phyloP scores from a whole-genome alignment of 2,113 vertebrate species.

The Lichenostomus cassidix region DNA sequence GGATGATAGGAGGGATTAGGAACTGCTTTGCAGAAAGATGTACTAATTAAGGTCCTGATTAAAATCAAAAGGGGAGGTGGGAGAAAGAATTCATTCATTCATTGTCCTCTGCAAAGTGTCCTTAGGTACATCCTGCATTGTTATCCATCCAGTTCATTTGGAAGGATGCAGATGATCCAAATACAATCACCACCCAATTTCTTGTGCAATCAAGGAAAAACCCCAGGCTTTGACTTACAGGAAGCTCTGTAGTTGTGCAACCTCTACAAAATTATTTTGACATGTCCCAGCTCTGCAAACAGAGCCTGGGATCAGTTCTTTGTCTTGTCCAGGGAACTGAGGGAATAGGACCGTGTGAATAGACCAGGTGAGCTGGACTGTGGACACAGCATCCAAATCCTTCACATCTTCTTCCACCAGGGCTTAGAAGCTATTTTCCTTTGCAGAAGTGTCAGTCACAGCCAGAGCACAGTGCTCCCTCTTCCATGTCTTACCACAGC shows the following conservation, averaged over 20 bases:
- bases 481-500: not conserved
- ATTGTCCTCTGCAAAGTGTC: not conserved
- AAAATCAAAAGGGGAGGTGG: not conserved
- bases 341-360: too few relatives aligned
- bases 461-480: not conserved
- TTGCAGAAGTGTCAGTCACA: not conserved
- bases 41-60: not conserved
- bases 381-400: not conserved
- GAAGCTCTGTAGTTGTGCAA: slow-evolving; percentile 20
- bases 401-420: not conserved
- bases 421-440: not conserved
- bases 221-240: not conserved
- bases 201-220: slow-evolving; percentile 34
- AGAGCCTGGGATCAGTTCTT: not conserved
- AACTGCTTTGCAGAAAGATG: not conserved
- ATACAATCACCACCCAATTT: not conserved
- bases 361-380: not conserved
- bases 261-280: not conserved
- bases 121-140: not conserved
- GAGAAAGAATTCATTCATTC: not conserved
- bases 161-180: not conserved
- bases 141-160: not conserved
- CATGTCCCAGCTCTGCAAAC: not conserved
- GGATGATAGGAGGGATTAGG: not conserved
- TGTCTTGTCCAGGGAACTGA: not conserved